Evolutionary conservation across 1,140 invertebrate species (phyloP), one percentile per base, ranked within the genome.

Genomic region (Atta cephalotes): DNA sequence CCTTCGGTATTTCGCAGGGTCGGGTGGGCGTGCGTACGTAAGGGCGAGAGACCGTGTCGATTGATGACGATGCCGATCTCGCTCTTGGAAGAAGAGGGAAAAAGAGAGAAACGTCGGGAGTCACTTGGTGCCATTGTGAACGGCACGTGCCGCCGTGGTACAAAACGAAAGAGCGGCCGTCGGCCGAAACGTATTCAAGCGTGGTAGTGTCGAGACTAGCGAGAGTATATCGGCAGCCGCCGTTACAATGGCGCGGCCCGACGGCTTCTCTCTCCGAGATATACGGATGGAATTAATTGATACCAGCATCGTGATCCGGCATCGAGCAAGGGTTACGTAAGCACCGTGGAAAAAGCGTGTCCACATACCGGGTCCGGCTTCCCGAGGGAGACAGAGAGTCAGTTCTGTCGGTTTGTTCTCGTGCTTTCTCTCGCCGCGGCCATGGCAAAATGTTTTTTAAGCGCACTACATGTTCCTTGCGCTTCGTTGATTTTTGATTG

Each of bases 221-320:
- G 65, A 86, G 53, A 79, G 53, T 65, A 87, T 65, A 60, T 74
- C 56, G 80, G 66, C 80, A 76, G 25, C 31, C 66, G 74, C 35
- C 58, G 51, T 88, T 86, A 89, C 72, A 89, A 87, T 85, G 76
- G 66, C 56, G 3, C 87, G 28, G 39, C 1, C 39, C 71, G 79
- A 78, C 49, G 56, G 65, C 62, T 80, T 62, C 76, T 63, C 62
- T 31, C 51, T 39, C 21, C 39, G 45, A 76, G 87, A 92, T 92
- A 92, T 91, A 92, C 84, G 91, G 91, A 90, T 90, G 87, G 92
- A 94, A 94, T 95, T 95, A 95, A 95, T 95, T 95, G 94, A 94
- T 94, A 93, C 90, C 92, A 92, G 66, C 65, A 56, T 70, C 94
- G 94, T 95, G 94, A 94, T 92, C 92, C 78, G 68, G 91, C 94